Evolutionary conservation across 2,797 vertebrate genomes (phyloP), one percentile per base, ranked within the genome.

Genomic region (Ctenosaura bakeri): DNA sequence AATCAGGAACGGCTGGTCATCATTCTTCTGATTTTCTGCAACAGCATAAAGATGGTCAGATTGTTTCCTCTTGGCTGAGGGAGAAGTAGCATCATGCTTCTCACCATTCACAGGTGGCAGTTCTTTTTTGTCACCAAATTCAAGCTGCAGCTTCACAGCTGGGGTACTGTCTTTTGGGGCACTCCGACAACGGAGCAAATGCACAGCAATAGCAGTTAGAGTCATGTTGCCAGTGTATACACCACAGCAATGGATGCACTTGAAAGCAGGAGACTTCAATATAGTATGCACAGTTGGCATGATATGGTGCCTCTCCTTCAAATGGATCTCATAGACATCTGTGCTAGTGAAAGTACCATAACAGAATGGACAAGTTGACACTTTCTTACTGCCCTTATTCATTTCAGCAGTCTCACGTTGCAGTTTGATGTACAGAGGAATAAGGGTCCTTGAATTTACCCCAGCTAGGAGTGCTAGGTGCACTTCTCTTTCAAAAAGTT

Each of bases 191-290:
- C 98, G 98, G 93, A 99, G 97, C 88, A 99, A 95, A 90, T 99
- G 99, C 1, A 99, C 97, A 93, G 98, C 98, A 13, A 99, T 98
- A 0, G 99, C 99, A 20, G 99, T 98, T 84, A 98, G 97, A 0
- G 98, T 99, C 96, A 99, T 99, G 87, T 98, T 99, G 56, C 98
- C 99, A 0, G 98, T 99, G 97, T 99, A 99, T 38, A 99, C 99
- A 0, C 99, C 99, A 0, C 98, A 99, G 95, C 99, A 99, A 97
- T 99, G 99, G 92, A 99, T 98, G 94, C 99, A 99, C 95, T 99
- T 99, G 96, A 99, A 99, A 10, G 98, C 99, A 7, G 99, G 98
- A 0, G 98, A 98, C 95, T 99, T 99, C 32, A 99, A 96, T 88
- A 99, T 98, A 0, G 99, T 98, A 32, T 99, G 99, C 29, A 99